Evolutionary conservation across 2,888 invertebrate species (phyloP).

Genomic region (Piscicola geometra): DNA sequence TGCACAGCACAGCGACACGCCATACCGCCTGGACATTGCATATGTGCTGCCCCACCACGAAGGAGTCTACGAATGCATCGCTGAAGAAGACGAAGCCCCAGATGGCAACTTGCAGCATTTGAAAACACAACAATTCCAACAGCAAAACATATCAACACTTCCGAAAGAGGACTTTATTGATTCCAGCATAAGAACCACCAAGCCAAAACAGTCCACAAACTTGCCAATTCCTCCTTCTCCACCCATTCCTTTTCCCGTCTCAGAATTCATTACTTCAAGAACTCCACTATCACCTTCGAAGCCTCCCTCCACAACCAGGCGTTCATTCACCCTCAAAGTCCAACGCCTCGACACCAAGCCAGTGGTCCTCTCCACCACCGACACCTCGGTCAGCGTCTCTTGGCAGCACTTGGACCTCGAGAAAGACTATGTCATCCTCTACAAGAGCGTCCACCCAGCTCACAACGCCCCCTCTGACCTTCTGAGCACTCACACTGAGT

Average conservation of each 20-base stretch:
- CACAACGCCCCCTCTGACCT: too few species aligned
- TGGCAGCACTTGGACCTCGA: conserved; percentile 39
- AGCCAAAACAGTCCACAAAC: too few species aligned
- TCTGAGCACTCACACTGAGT: too few species aligned
- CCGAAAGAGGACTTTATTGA: too few species aligned
- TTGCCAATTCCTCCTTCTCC: too few species aligned
- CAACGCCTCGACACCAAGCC: conserved; percentile 39
- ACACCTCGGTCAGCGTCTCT: conserved; percentile 42
- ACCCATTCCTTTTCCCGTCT: too few species aligned
- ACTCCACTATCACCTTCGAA: too few species aligned
- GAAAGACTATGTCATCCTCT: conserved; percentile 42
- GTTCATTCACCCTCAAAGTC: conserved; percentile 36
- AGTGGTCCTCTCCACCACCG: conserved; percentile 40
- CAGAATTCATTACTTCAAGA: too few species aligned
- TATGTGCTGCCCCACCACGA: background rate
- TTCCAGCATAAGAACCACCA: too few species aligned
- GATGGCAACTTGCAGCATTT: background rate
- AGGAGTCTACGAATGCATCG: conserved; percentile 5
- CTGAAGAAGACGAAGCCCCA: background rate
- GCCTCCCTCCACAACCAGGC: conserved; percentile 34
- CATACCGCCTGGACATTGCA: background rate
- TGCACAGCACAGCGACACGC: background rate
- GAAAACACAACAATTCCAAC: background rate
- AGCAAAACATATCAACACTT: too few species aligned
- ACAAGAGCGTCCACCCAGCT: conserved; percentile 22